Conservation (phyloP, 2,113 vertebrate species). For the Excalfactoria chinensis region DNA sequence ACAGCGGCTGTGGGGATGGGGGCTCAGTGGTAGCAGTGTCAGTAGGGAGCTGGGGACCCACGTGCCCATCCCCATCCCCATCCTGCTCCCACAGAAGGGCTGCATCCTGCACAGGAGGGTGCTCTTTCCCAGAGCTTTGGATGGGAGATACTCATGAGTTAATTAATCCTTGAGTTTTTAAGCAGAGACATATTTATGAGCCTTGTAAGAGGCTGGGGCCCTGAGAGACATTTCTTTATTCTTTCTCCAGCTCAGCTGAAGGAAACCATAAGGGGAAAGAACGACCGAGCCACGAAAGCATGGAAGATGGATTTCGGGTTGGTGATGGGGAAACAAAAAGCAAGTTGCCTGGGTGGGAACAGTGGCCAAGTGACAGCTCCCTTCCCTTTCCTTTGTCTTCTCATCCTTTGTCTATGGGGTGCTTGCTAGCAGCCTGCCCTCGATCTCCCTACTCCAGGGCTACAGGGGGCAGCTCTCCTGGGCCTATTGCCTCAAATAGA, state of each 20-base stretch:
- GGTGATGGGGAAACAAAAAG: conserved; percentile 57
- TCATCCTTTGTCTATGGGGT: neutral
- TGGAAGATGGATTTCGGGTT: conserved; percentile 60
- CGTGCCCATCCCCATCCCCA: fast-evolving
- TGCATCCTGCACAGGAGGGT: neutral
- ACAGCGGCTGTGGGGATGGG: neutral
- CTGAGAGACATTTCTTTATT: conserved; percentile 72
- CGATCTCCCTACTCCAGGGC: neutral
- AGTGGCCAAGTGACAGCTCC: conserved; percentile 7
- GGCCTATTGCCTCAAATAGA: neutral
- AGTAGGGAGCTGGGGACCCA: fast-evolving
- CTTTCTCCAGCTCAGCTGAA: conserved; percentile 76
- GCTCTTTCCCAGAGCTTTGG: conserved; percentile 54
- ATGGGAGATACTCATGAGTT: conserved; percentile 68
- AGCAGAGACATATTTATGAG: conserved; percentile 76
- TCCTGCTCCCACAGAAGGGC: neutral
- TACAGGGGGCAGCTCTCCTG: neutral
- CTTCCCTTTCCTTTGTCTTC: conserved; percentile 28
- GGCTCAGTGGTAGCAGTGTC: fast-evolving
- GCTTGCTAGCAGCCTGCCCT: neutral
- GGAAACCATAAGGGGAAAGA: conserved; percentile 74
- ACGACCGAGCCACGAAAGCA: conserved; percentile 55
- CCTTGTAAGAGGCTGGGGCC: conserved; percentile 71
- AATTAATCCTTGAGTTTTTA: conserved; percentile 71
- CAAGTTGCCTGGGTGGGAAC: neutral